Percentiles rank a stretch among this genome's conserved stretches.
Conservation (phyloP, 2,113 vertebrate genomes). For the Vulpes ferrilata region DNA sequence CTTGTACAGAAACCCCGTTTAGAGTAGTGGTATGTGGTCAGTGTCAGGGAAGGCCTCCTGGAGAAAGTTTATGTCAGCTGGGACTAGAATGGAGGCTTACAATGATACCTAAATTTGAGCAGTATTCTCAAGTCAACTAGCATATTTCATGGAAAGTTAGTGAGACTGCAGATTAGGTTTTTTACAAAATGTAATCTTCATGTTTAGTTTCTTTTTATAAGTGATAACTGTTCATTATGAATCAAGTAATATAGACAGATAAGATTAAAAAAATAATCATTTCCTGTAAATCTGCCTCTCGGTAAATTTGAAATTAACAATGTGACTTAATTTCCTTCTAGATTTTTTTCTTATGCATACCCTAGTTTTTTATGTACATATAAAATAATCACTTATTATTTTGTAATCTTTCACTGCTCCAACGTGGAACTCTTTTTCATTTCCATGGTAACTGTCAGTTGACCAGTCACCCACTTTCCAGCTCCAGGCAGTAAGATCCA, state of each 20-base stretch:
- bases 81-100: background rate
- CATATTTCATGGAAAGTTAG: background rate
- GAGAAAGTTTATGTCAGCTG: background rate
- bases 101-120: background rate
- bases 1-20: background rate
- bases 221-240: background rate
- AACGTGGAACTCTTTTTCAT: background rate
- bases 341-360: background rate
- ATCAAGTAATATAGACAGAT: background rate
- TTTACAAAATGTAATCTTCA: background rate
- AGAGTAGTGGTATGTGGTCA: background rate
- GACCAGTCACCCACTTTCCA: background rate
- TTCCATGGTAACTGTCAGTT: background rate
- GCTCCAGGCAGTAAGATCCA: background rate
- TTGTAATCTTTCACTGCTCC: background rate
- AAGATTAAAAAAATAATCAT: background rate
- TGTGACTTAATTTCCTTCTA: background rate
- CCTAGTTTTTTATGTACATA: background rate
- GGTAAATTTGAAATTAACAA: background rate
- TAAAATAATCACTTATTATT: slow-evolving; percentile 5
- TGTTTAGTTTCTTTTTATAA: background rate
- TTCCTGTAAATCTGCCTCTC: background rate
- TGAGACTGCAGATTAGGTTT: background rate
- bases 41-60: background rate
- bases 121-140: background rate